These are phyloP conservation scores for Cantharis flavilabris DNA, from an alignment of 2,888 invertebrate genomes.

Conservation along the genomic window DNA sequence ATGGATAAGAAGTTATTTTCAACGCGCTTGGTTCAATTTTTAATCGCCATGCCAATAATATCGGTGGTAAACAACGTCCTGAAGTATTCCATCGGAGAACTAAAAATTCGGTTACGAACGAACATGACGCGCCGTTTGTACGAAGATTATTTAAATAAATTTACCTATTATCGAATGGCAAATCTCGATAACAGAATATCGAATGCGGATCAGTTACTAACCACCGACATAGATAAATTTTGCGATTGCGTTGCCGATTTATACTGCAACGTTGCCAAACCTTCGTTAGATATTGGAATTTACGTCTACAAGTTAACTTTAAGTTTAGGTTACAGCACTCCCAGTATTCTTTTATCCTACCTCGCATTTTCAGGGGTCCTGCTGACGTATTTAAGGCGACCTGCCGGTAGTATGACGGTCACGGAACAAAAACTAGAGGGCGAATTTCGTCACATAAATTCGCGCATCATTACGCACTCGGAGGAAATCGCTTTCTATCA, in stretches of 20 bases:
- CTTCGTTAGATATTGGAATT: constrained; percentile 90
- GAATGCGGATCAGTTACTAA: constrained; percentile 94
- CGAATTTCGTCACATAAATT: constrained; percentile 96
- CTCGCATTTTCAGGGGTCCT: constrained; percentile 84
- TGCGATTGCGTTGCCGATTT: constrained; percentile 94
- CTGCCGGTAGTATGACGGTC: constrained; percentile 87
- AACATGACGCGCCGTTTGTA: constrained; percentile 87
- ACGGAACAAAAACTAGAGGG: constrained; percentile 97
- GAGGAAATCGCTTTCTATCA: constrained; percentile 90
- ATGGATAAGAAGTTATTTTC: constrained; percentile 81
- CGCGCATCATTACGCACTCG: constrained; percentile 92
- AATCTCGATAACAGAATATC: constrained; percentile 94
- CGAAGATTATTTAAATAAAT: constrained; percentile 92
- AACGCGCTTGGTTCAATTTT: constrained; percentile 74
- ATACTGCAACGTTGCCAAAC: constrained; percentile 96
- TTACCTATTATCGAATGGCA: constrained; percentile 95
- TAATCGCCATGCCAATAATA: constrained; percentile 87
- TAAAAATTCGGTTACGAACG: constrained; percentile 88
- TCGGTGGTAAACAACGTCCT: constrained; percentile 91
- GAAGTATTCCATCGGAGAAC: constrained; percentile 93
- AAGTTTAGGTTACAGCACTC: constrained; percentile 83
- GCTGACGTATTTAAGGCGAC: constrained; percentile 84
- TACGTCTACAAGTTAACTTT: constrained; percentile 89
- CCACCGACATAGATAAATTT: constrained; percentile 97
- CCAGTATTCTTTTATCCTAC: constrained; percentile 86